These are phyloP conservation scores for Chionoecetes opilio DNA, from an alignment of 1,140 invertebrate genomes.

Conservation along the genomic window DNA sequence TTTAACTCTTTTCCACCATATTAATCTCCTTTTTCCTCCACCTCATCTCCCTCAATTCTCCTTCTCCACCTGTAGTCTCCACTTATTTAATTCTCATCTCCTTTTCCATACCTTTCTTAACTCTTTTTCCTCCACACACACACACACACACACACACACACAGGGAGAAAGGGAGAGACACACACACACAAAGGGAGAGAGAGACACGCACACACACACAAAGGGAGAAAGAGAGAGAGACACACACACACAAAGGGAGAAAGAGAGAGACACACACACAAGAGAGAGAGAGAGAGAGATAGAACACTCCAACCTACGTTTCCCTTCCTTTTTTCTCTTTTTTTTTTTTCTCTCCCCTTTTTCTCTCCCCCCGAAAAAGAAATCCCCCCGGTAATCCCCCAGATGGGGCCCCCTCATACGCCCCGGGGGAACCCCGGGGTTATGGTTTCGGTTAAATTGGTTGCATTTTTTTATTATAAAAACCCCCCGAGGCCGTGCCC, in stretches of 20 bases:
- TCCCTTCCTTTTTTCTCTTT: neutral
- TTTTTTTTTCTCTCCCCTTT: neutral
- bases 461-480: slow-evolving; percentile 62
- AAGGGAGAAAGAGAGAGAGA: no score
- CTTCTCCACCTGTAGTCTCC: neutral
- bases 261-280: no score
- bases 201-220: no score
- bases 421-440: slow-evolving; percentile 32
- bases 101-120: neutral
- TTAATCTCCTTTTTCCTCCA: no score
- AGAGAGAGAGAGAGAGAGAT: no score
- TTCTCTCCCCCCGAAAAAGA: slow-evolving; percentile 28
- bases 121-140: neutral
- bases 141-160: no score
- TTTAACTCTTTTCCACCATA: no score
- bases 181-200: no score
- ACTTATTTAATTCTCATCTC: neutral
- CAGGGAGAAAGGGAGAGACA: no score
- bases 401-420: slow-evolving; percentile 67
- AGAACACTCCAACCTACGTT: no score
- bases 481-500: slow-evolving; percentile 33
- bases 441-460: slow-evolving; percentile 69
- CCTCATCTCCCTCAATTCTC: neutral
- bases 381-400: slow-evolving; percentile 41
- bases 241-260: no score